phyloP scores from a whole-genome alignment of 2,113 vertebrate species.

The Planiliza haematocheilus region DNA sequence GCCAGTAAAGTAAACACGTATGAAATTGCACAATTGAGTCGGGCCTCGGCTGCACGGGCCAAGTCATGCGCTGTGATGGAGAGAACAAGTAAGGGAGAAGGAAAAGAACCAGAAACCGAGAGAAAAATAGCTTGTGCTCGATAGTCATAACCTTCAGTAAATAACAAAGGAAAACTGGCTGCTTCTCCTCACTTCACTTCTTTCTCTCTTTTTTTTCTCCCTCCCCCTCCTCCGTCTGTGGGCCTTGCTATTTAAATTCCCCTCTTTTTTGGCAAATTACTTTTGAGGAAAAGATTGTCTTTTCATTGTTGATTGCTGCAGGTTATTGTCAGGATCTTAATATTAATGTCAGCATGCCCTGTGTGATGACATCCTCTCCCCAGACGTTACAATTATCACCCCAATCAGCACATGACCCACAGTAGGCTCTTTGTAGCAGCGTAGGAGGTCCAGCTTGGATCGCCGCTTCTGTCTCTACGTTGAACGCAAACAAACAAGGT shows the following conservation, averaged over 20 bases:
- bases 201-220: no score
- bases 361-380: constrained; percentile 54
- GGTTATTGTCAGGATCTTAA: constrained; percentile 51
- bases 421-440: constrained; percentile 65
- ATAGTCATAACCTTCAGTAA: constrained; percentile 50
- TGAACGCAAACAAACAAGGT: constrained; percentile 45
- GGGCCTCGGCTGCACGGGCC: constrained; percentile 62
- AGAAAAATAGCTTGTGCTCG: constrained; percentile 44
- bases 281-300: constrained; percentile 31
- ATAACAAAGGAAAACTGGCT: constrained; percentile 55
- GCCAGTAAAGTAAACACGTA: constrained; percentile 81
- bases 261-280: constrained; percentile 13
- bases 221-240: neutral
- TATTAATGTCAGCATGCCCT: constrained; percentile 55
- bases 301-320: constrained; percentile 38
- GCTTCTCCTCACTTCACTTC: constrained; percentile 22
- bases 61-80: constrained; percentile 74
- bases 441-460: constrained; percentile 55
- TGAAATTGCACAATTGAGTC: constrained; percentile 81
- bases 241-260: constrained; percentile 17
- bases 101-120: constrained; percentile 52
- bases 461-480: constrained; percentile 45
- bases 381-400: constrained; percentile 66
- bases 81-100: constrained; percentile 59
- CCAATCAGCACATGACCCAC: constrained; percentile 67